phyloP scores from a whole-genome alignment of 2,797 vertebrate genomes.

The Eleutherodactylus coqui region DNA sequence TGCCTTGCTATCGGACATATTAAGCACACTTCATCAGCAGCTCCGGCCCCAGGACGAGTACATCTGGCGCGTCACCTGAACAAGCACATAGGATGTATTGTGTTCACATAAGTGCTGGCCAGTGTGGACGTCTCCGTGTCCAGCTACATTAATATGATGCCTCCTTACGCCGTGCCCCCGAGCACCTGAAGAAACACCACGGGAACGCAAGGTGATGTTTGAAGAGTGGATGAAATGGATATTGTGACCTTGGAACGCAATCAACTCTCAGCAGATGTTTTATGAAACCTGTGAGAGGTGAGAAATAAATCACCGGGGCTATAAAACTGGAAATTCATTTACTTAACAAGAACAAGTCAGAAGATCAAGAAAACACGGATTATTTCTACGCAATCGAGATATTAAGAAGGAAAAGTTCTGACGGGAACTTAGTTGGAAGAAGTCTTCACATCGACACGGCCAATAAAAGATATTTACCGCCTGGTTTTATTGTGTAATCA shows the following conservation, averaged over 20 bases:
- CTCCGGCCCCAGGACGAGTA: background rate
- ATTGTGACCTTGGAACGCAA: slow-evolving; percentile 21
- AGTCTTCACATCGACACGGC: background rate
- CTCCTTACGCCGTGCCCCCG: background rate
- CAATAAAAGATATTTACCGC: background rate
- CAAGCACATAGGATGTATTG: slow-evolving; percentile 15
- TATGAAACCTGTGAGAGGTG: slow-evolving; percentile 41
- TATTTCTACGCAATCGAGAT: slow-evolving; percentile 25
- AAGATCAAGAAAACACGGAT: slow-evolving; percentile 50
- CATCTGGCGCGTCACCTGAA: slow-evolving; percentile 40
- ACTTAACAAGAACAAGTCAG: slow-evolving; percentile 44
- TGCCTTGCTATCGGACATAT: slow-evolving; percentile 1
- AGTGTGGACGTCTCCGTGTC: background rate
- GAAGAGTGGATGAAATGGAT: slow-evolving; percentile 55
- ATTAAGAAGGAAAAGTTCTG: background rate
- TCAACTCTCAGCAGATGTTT: slow-evolving; percentile 51
- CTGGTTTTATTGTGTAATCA: background rate
- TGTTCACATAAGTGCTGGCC: slow-evolving; percentile 33
- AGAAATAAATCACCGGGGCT: slow-evolving; percentile 49
- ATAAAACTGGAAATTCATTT: slow-evolving; percentile 45
- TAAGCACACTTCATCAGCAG: slow-evolving; percentile 15
- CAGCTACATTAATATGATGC: slow-evolving; percentile 15
- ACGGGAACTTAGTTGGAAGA: background rate
- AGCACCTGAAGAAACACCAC: slow-evolving; percentile 49
- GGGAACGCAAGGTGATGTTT: slow-evolving; percentile 42